A percentile compares a stretch with the other conserved stretches of the same genome.
Conservation (phyloP, 2,113 vertebrate species). For the Onychostruthus taczanowskii region DNA sequence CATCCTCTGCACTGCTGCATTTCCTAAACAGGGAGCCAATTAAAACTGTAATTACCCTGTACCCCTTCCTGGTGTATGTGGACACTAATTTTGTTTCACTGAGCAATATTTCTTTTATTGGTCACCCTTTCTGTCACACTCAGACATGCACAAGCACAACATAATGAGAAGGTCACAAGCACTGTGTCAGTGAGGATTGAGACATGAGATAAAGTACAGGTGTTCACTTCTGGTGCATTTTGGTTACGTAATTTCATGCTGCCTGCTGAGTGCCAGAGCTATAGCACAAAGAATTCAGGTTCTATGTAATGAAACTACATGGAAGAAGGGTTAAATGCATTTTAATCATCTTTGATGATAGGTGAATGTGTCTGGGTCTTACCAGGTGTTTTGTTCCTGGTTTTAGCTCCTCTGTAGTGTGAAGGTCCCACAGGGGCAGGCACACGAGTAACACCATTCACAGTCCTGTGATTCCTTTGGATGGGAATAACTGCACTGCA, state of each 20-base stretch:
- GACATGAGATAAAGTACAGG: neutral
- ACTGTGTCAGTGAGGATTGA: neutral
- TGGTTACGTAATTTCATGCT: neutral
- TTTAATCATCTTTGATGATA: neutral
- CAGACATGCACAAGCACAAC: neutral
- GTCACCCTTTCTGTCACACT: neutral
- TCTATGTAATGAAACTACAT: accelerated
- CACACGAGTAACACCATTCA: neutral
- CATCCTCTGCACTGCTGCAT: neutral
- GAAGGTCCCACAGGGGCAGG: neutral
- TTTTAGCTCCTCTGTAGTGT: neutral
- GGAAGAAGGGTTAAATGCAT: neutral
- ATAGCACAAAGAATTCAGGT: neutral
- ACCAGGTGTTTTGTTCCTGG: neutral
- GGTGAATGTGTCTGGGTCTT: neutral
- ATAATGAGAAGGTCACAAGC: neutral
- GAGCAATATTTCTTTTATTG: neutral
- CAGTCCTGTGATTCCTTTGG: neutral
- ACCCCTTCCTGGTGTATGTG: neutral
- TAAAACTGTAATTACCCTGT: neutral
- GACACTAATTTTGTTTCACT: neutral
- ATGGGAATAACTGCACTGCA: neutral
- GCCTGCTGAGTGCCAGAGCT: neutral
- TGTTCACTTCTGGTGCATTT: neutral
- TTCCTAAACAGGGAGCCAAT: neutral